Evolutionary conservation across 2,888 invertebrate genomes (phyloP), one percentile per base, ranked within the genome.

Genomic region (Drosophila vallismaia): DNA sequence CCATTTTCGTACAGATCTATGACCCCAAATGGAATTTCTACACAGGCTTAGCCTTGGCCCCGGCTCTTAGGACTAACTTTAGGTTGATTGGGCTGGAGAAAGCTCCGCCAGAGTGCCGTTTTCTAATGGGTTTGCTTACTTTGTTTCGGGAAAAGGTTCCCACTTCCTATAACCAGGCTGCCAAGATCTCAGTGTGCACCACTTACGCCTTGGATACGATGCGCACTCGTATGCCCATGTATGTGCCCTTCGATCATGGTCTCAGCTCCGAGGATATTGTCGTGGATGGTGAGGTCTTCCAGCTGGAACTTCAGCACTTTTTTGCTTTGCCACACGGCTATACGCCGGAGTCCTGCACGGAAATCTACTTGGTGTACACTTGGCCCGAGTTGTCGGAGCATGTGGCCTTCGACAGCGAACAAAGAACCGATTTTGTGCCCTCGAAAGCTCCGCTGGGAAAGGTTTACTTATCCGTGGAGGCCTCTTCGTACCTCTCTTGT

Each of bases 141-240:
- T 92, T 99, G 71, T 99, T 99, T 90, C 97, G 97, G 92, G 95
- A 96, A 26, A 99, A 97, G 94, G 94, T 96, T 89, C 94, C 95
- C n/a, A 93, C 93, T 44, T 94, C 93, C 14, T 92, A 84, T 71
- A 86, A 92, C 6, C 93, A 95, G 8, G 93, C 95, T 5, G 94
- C 95, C 0, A 92, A 92, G 50, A 93, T 96, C 0, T 95, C 96
- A 0, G 94, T 94, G 1, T 93, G 95, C 71, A 94, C 94, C 71
- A 94, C 95, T 0, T 95, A 95, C 90, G 79, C 92, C 79, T 74
- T 93, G 64, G 90, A 87, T 31, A 92, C 92, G 49, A 92, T 93
- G 74, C 91, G 80, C 10, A 60, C 88, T 12, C 87, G 88, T 10
- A 75, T 89, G 26, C 92, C 63, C 75, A 74, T 86, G 68, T 87